phyloP scores from a whole-genome alignment of 2,113 vertebrate species.

The Oryzias woworae region DNA sequence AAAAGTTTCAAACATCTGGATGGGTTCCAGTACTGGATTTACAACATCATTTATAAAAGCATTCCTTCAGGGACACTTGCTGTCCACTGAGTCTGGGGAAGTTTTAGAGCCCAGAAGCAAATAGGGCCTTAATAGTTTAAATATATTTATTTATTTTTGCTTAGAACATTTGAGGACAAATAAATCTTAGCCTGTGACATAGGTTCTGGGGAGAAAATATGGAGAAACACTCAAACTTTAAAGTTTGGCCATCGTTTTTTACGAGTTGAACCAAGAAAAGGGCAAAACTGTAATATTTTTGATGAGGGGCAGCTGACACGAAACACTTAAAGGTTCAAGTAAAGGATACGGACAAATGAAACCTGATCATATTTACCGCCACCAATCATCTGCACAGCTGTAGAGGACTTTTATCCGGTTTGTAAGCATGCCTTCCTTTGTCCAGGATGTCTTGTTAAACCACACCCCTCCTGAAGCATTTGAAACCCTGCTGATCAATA shows the following conservation, averaged over 20 bases:
- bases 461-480: constrained; percentile 47
- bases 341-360: constrained; percentile 44
- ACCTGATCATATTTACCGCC: constrained; percentile 48
- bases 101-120: constrained; percentile 30
- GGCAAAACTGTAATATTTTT: constrained; percentile 12
- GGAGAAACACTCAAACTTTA: constrained; percentile 30
- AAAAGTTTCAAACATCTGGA: constrained; percentile 14
- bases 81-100: constrained; percentile 5
- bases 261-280: constrained; percentile 3
- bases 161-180: constrained; percentile 21
- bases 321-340: constrained; percentile 45
- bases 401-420: constrained; percentile 39
- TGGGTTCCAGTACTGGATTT: constrained; percentile 11
- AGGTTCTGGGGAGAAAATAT: constrained; percentile 22
- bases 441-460: constrained; percentile 49
- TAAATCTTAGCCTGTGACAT: constrained; percentile 47
- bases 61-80: constrained; percentile 12
- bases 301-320: constrained; percentile 41
- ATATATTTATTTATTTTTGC: constrained; percentile 17
- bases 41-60: constrained; percentile 30
- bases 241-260: constrained; percentile 47
- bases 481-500: constrained; percentile 48
- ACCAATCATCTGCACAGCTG: constrained; percentile 55
- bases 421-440: constrained; percentile 40
- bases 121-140: constrained; percentile 28